phyloP scores from a whole-genome alignment of 2,797 vertebrate genomes.

The Gouania willdenowi region DNA sequence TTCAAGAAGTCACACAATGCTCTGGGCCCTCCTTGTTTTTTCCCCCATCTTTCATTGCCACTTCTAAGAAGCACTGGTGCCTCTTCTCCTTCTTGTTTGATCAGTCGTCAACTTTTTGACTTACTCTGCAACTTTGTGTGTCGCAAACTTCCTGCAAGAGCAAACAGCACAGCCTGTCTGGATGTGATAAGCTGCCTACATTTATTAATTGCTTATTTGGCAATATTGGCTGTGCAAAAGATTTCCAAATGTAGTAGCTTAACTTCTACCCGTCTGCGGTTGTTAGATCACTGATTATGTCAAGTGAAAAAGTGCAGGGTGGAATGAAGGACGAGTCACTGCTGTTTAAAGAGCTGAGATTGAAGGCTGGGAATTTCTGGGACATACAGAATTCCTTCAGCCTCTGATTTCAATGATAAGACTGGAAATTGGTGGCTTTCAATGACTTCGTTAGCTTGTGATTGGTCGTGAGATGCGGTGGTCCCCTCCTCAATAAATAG shows the following conservation, averaged over 20 bases:
- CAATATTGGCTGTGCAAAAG: conserved; percentile 64
- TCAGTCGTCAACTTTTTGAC: conserved; percentile 44
- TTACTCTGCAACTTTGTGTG: conserved; percentile 50
- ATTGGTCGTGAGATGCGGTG: conserved; percentile 38
- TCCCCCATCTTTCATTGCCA: conserved; percentile 25
- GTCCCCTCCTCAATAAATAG: conserved; percentile 38
- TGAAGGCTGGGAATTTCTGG: conserved; percentile 59
- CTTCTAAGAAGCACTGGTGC: conserved; percentile 1
- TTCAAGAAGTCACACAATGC: conserved; percentile 40
- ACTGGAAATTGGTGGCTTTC: conserved; percentile 38
- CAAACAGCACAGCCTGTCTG: conserved; percentile 50
- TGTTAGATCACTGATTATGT: conserved; percentile 64
- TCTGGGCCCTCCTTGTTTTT: conserved; percentile 29
- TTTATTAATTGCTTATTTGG: conserved; percentile 72
- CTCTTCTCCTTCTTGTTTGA: not conserved
- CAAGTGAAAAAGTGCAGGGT: conserved; percentile 47
- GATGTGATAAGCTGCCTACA: conserved; percentile 55
- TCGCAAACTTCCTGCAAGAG: conserved; percentile 37
- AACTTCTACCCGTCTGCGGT: conserved; percentile 52
- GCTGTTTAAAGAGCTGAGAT: conserved; percentile 53
- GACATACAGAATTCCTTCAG: conserved; percentile 41
- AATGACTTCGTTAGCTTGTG: conserved; percentile 46
- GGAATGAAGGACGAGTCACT: conserved; percentile 52
- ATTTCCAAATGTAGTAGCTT: conserved; percentile 42
- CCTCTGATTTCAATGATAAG: conserved; percentile 64